These are phyloP conservation scores for Psilanteris sp. DNA, from an alignment of 1,140 invertebrate genomes.

Conservation along the genomic window DNA sequence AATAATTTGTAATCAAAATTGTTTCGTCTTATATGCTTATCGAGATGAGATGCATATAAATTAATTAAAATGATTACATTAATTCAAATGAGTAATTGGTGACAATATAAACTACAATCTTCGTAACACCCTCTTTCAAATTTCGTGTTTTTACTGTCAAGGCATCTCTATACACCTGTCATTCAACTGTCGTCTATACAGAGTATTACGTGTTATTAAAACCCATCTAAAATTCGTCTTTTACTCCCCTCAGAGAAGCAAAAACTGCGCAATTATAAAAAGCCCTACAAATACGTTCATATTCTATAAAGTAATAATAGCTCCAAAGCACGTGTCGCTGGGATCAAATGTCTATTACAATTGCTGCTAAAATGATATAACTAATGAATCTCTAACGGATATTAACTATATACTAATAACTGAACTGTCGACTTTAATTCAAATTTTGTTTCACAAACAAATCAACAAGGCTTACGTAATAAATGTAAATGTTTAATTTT, in stretches of 20 bases:
- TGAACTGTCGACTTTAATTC: too few species aligned
- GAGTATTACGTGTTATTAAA: slow-evolving; percentile 43
- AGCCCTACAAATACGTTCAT: slow-evolving; percentile 47
- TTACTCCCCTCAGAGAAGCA: background rate
- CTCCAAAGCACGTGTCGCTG: slow-evolving; percentile 35
- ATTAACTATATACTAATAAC: too few species aligned
- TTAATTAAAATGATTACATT: too few species aligned
- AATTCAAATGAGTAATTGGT: slow-evolving; percentile 38
- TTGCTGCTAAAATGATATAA: too few species aligned
- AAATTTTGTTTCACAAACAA: too few species aligned
- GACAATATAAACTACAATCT: slow-evolving; percentile 42
- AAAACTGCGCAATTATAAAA: slow-evolving; percentile 45
- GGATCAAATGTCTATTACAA: slow-evolving; percentile 46
- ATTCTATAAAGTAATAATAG: slow-evolving; percentile 39
- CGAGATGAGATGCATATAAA: too few species aligned
- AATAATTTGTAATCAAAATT: too few species aligned
- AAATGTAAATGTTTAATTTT: too few species aligned
- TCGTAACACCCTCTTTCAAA: slow-evolving; percentile 26
- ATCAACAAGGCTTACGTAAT: too few species aligned
- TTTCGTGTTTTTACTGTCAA: slow-evolving; percentile 45
- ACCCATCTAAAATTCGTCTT: slow-evolving; percentile 31
- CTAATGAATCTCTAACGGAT: too few species aligned
- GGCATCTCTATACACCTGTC: slow-evolving; percentile 62
- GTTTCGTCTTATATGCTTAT: too few species aligned
- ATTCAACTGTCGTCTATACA: slow-evolving; percentile 51